Evolutionary conservation across 2,113 vertebrate genomes (phyloP), one percentile per base, ranked within the genome.

Genomic region (Hydrochoerus hydrochaeris): DNA sequence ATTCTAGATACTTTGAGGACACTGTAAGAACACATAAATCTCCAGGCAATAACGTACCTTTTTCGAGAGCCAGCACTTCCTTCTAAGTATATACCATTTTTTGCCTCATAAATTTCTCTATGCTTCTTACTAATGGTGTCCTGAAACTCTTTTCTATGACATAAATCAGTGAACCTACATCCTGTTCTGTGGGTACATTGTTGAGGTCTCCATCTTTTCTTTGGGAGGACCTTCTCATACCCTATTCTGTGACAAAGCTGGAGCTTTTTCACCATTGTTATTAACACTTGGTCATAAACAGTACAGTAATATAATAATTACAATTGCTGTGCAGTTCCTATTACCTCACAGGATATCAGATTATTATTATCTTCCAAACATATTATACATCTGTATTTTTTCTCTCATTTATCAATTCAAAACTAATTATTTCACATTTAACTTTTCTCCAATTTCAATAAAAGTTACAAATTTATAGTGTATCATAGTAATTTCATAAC

Each of bases 401-500:
- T 65, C 9, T 44, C 13, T 35, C 4, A 57, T 24, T 81, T 35
- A 5, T 94, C 28, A 85, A 38, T 52, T 49, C 19, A 85, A 2
- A 75, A 26, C 2, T 54, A 75, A 32, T 2, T 52, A 7, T 88
- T 65, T 96, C 35, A 84, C n/a, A 87, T 26, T 41, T 78, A 88
- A 58, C 7, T 69, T 71, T 52, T 1, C 8, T 75, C 16, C 22
- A 65, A 91, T 67, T 38, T 93, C 65, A 86, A 69, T 24, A 58
- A 85, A 94, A 38, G 28, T 13, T 63, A 67, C 26, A 67, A 60
- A 92, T 38, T 80, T 85, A 46, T 5, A 57, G 3, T 58, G 1
- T 63, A 63, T 35, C 26, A 20, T 63, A 88, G 58, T 28, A 90
- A 96, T 77, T 77, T 65, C 49, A 83, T 57, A 77, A 90, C 8